Evolutionary conservation across 2,888 invertebrate species (phyloP), one percentile per base, ranked within the genome.

Genomic region (Drosophila algonquin): DNA sequence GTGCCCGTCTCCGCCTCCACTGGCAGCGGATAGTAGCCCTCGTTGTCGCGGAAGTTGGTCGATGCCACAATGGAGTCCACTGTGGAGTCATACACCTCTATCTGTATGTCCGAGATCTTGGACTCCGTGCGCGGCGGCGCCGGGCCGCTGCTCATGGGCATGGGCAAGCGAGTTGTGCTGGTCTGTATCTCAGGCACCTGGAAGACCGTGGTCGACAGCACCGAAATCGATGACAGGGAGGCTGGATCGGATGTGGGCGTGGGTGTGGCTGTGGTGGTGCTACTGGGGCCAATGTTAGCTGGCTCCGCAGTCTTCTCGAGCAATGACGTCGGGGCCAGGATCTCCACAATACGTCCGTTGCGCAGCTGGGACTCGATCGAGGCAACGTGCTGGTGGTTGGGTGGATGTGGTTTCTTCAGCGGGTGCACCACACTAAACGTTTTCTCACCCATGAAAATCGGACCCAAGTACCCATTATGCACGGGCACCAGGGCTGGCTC

Each of bases 51-150:
- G 64, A 91, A 91, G 58, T 91, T 91, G 0, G 92, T 92, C 0
- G 92, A 91, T 0, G 91, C 90, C 16, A 91, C 77, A 8, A 91
- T 91, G 1, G 92, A 91, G 10, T 91, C 91, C n/a, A 91, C 77
- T 0, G 92, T 91, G 0, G 91, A 92, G 62, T 91, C 91, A 16
- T 91, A 92, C 0, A 91, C 90, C 46, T 91, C 92, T 30, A 91
- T 91, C 76, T 92, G 91, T 55, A 91, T 91, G 18, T 91, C 92
- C 0, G 92, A 91, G 21, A 91, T 91, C 71, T 89, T 91, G 1
- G 91, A 91, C 54, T 91, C 91, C 0, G 86, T 90, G 59, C 87
- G 89, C 14, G 81, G 75, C 35, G 30, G 57, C n/a, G 75, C 63
- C 46, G 70, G 44, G 0, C 70, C 59, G 10, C 69, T 65, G 9